Evolutionary conservation across 92 coral and sea anemone genomes (phyloP), one percentile per base, ranked within the genome.

Genomic region (Siderastrea radians): DNA sequence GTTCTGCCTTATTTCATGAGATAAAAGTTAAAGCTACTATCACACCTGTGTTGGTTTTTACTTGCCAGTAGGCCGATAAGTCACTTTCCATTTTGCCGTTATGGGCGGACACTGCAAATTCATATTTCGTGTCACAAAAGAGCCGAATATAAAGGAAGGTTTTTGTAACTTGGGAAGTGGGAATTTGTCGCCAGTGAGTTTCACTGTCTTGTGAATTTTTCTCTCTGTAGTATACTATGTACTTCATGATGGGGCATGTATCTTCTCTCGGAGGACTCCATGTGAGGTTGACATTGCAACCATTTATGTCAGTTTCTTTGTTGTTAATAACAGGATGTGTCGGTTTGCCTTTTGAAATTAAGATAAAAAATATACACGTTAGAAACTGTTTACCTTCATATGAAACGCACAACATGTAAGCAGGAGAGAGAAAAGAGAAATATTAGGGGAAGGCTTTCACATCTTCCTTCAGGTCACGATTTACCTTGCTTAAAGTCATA

Each of bases 201-300:
- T 59, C 13, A 43, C 4, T 14, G 5, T 47, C 51, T 6, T 4
- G 65, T 7, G 6, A 38, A 19, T 1, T 50, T 45, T 47, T 60
- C 44, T 77, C 82, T 61, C 70, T 77, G 69, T 47, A 77, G 16
- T 59, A 8, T 45, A 77, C 46, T 1, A 48, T 47, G 16, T 15
- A 57, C 70, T 60, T 48, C 57, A 10, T 61, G 1, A 77, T 26
- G 19, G 69, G 49, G 48, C 70, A 77, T 9, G 44, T 46, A 15
- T 77, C 48, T 19, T 48, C 49, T 9, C 48, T 74, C 6, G 78
- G 78, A 3, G 47, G 15, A 61, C 54, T 61, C 82, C 82, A 77
- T 46, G 82, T 8, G 3, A 77, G 45, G 9, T 77, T 77, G 9
- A 61, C 82, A 0, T 59, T 46, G 46, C 82, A 77, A 9, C 65